Evolutionary conservation across 2,797 vertebrate genomes (phyloP), one percentile per base, ranked within the genome.

Genomic region (Epinephelus malabaricus): DNA sequence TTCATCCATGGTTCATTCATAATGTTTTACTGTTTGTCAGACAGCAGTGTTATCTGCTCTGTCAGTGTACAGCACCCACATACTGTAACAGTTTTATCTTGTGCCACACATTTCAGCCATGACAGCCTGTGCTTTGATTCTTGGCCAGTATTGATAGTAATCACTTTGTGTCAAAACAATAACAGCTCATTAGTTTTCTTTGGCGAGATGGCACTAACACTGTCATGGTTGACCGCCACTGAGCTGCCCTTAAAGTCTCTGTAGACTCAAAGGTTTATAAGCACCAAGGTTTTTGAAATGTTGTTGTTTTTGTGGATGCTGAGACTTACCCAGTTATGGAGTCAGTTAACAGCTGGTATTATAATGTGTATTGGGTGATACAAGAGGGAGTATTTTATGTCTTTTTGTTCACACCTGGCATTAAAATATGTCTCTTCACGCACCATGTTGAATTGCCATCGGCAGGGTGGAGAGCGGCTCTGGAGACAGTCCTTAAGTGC

Each of bases 71-170:
- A 76, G 34, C 71, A 80, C 85, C 89, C 88, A 87, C 87, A 87
- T 75, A 58, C 43, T 79, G 82, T 88, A 82, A 78, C 89, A 81
- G 59, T 85, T 91, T 90, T 86, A 87, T 91, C 76, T 78, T 7
- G 50, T 6, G 17, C 49, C 10, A 18, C 78, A 67, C 76, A 75
- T 76, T 69, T 86, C 69, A 89, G 64, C 88, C 43, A 68, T 89
- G 86, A 92, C 83, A 80, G 86, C 19, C 49, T 61, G 70, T 65
- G 81, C 73, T 79, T 84, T 91, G 82, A 80, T 75, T 70, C 69
- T 54, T 47, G 23, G 78, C 72, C 82, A 78, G 65, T 83, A 65
- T 85, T 86, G 82, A 84, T 85, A 66, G 65, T 86, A 68, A 88
- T 77, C 85, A 78, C 56, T 65, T 63, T 51, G 67, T 80, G 69